phyloP scores from a whole-genome alignment of 2,888 invertebrate genomes.

The Napeogenes sylphis region DNA sequence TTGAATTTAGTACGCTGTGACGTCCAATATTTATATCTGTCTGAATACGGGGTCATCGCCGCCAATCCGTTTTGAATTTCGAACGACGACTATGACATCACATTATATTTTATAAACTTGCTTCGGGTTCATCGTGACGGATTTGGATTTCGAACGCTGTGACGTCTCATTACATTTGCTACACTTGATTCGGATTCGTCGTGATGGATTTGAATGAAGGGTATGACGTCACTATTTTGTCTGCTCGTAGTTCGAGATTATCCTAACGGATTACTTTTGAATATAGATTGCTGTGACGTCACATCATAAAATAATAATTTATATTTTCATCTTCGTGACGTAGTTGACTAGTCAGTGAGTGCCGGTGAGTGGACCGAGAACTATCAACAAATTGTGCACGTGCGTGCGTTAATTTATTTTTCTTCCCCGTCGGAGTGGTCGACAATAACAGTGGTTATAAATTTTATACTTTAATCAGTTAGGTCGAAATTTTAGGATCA shows the following conservation, averaged over 20 bases:
- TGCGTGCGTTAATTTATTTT: constrained; percentile 40
- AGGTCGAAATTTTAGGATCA: constrained; percentile 42
- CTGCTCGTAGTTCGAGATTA: too few species aligned
- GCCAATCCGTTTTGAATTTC: neutral
- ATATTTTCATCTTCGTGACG: neutral
- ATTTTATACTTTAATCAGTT: constrained; percentile 34
- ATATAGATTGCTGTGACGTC: neutral
- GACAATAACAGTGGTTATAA: constrained; percentile 54
- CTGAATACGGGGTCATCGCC: neutral
- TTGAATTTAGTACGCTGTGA: constrained; percentile 65
- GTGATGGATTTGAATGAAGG: too few species aligned
- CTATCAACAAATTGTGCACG: constrained; percentile 48
- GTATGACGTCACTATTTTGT: too few species aligned
- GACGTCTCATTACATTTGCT: constrained; percentile 2
- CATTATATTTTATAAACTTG: constrained; percentile 10
- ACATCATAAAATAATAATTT: neutral
- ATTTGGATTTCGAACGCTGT: neutral
- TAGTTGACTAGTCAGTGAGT: constrained; percentile 59
- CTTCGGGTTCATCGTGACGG: constrained; percentile 3
- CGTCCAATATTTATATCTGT: constrained; percentile 14
- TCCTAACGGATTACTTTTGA: too few species aligned
- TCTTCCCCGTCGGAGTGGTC: constrained; percentile 41
- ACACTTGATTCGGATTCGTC: too few species aligned
- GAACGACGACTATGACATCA: constrained; percentile 24
- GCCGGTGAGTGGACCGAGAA: constrained; percentile 34